Percentiles rank a stretch among this genome's conserved stretches.
Evolutionary conservation across 2,888 invertebrate genomes (phyloP).

Genomic region (Villa cingulata): DNA sequence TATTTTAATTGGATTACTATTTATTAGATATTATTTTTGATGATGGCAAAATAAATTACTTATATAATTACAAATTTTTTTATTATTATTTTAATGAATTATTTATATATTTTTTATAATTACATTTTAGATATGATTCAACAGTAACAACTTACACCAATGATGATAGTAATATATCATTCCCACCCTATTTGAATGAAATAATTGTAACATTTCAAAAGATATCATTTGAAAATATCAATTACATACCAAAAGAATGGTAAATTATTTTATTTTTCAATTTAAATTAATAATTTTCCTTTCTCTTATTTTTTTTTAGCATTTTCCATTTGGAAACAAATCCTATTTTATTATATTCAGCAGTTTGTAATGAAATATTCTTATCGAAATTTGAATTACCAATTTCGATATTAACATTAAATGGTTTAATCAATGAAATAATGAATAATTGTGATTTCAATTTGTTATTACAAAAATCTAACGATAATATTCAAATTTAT

Average conservation of each 20-base stretch:
- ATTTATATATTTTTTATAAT: too few relatives aligned
- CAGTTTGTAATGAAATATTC: conserved; percentile 10
- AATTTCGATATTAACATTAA: conserved; percentile 28
- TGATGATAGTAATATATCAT: conserved; percentile 1
- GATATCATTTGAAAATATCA: conserved; percentile 27
- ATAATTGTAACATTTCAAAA: conserved; percentile 25
- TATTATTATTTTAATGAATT: background rate
- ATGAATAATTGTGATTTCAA: conserved; percentile 29
- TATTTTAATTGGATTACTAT: background rate
- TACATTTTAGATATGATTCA: conserved; percentile 7
- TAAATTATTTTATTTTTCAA: conserved; percentile 13
- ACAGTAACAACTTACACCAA: conserved; percentile 6
- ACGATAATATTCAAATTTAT: conserved; percentile 28
- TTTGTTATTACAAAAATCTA: conserved; percentile 25
- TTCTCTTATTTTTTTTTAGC: conserved; percentile 19
- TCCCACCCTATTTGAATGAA: conserved; percentile 26
- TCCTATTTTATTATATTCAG: conserved; percentile 28
- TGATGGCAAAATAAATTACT: too few relatives aligned
- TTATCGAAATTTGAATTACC: conserved; percentile 14
- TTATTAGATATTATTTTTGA: background rate
- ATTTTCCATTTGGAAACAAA: conserved; percentile 26
- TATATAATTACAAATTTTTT: background rate
- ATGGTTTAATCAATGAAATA: conserved; percentile 30
- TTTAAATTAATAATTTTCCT: too few relatives aligned
- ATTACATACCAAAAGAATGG: conserved; percentile 24